Evolutionary conservation across 2,113 vertebrate genomes (phyloP).

Genomic region (Sylvilagus bachmani): DNA sequence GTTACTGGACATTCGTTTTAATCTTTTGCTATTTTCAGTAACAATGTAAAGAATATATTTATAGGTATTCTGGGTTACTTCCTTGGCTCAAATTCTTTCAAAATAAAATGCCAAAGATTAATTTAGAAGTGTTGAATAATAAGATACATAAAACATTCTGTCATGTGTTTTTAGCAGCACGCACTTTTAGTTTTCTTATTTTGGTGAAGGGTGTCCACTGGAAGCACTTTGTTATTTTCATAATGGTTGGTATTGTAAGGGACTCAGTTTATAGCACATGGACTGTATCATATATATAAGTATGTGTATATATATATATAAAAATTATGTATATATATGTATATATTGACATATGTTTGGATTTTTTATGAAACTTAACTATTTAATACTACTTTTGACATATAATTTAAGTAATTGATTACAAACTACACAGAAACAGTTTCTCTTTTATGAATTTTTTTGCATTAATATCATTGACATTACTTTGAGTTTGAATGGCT

Average conservation of each 20-base stretch:
- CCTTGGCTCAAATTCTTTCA: slow-evolving; percentile 40
- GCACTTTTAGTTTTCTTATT: neutral
- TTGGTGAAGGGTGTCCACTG: neutral
- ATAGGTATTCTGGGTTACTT: neutral
- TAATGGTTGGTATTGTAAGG: neutral
- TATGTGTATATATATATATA: no score
- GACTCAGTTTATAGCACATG: slow-evolving; percentile 2
- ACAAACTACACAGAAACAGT: neutral
- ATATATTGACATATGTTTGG: neutral
- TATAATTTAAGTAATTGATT: neutral
- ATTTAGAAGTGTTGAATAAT: neutral
- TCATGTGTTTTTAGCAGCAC: slow-evolving; percentile 35
- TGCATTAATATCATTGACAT: neutral
- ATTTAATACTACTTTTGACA: neutral
- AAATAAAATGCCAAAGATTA: neutral
- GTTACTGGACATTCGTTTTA: neutral
- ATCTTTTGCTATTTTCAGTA: neutral
- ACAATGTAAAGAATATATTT: neutral
- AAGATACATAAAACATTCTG: neutral
- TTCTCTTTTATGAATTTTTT: slow-evolving; percentile 34
- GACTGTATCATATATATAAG: neutral
- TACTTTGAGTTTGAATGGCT: neutral
- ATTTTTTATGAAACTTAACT: neutral
- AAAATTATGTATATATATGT: neutral
- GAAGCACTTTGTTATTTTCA: slow-evolving; percentile 24